phyloP scores from a whole-genome alignment of 2,113 vertebrate genomes.

The Nestor notabilis region DNA sequence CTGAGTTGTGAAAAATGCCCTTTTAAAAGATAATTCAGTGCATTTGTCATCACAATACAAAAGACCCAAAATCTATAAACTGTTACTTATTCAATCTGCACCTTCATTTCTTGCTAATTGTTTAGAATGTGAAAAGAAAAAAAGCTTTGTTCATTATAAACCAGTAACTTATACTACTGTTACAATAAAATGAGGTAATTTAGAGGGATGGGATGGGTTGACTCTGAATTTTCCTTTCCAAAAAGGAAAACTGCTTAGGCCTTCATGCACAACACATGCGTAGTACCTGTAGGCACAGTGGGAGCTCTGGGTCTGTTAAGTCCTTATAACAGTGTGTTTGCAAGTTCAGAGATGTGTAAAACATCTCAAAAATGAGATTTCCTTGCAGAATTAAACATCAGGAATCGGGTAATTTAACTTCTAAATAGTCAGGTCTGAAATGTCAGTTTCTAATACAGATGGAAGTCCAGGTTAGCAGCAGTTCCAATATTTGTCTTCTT shows the following conservation, averaged over 20 bases:
- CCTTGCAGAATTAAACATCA: not conserved
- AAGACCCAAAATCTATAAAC: not conserved
- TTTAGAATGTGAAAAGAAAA: not conserved
- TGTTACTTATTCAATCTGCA: not conserved
- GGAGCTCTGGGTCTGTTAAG: not conserved
- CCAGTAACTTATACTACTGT: not conserved
- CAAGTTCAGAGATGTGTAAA: not conserved
- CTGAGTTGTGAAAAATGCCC: not conserved
- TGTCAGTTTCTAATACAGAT: not conserved
- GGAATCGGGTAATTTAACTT: not conserved
- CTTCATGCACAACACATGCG: rapidly evolving
- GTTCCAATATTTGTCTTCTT: rapidly evolving
- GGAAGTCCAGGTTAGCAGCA: not conserved
- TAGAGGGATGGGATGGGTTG: not conserved
- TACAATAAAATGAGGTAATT: not conserved
- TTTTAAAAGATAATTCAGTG: not conserved
- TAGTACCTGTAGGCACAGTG: not conserved
- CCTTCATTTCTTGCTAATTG: not conserved
- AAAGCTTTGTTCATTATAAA: not conserved
- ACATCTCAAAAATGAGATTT: not conserved
- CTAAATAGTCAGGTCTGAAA: not conserved
- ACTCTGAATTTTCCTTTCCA: not conserved
- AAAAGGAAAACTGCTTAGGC: not conserved
- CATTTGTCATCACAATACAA: not conserved
- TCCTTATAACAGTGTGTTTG: not conserved